Base-by-base conservation (phyloP, 2,113 vertebrate genomes). In the Gnathonemus echidnorhynchus region DNA sequence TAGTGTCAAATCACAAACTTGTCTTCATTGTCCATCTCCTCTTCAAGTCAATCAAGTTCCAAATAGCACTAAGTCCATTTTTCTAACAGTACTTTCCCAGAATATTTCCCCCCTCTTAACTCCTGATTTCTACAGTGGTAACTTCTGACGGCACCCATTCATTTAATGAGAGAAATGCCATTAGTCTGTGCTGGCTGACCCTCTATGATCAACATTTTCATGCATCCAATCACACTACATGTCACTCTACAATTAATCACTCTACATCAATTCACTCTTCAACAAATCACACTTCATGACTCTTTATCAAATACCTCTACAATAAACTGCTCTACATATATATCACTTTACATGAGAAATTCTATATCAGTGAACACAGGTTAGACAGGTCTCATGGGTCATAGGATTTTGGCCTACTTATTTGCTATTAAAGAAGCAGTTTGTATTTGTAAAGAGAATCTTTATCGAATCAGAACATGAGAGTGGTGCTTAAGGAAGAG, bases 361-460 rank as follows among this genome's bases (percentile, higher is more conserved):
- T 66, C 24, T n/a, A 66, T 66, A 66, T 66, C n/a, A 66, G 0
- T 66, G 62, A 66, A 66, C n/a, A 66, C 62, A 66, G n/a, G 62
- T 13, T 70, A 31, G 62, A 31, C n/a, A 31, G n/a, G 27, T 70
- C 27, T 31, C 62, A 70, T 1, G 10, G 62, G 62, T 70, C 62
- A 31, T 13, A 6, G 10, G n/a, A 31, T 70, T 31, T 70, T 70
- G 62, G n/a, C 62, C 62, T 90, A 89, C 91, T 90, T 92, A 87
- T 89, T 85, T 89, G 92, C 93, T 93, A 96, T 94, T 94, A 94
- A 96, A 93, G 94, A 94, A 92, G 93, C 91, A 42, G 91, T 91
- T 92, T 86, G 83, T 91, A 94, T 93, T 91, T 92, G 90, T 91
- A 91, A 92, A 93, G 91, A 89, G 90, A 91, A 91, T 91, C 90